Conservation (phyloP, 2,888 invertebrate genomes). For the Mongoloraphidia duomilia region DNA sequence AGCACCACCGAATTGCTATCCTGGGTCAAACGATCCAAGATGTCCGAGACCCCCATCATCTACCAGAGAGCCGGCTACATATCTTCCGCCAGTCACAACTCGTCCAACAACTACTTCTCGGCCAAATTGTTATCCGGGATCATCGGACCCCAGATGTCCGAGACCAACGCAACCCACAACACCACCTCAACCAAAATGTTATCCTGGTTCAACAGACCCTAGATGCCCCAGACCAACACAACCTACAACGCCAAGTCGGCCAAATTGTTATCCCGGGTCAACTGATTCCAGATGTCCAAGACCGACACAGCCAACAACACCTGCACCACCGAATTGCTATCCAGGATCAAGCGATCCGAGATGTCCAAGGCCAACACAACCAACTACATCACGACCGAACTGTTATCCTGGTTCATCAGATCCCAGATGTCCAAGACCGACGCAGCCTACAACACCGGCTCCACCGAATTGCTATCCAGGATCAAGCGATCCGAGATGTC, state of each 20-base stretch:
- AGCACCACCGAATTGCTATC: too few relatives aligned
- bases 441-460: conserved; percentile 10
- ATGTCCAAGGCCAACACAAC: conserved; percentile 13
- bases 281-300: conserved; percentile 17
- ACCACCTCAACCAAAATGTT: conserved; percentile 19
- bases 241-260: conserved; percentile 15
- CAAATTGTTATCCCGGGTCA: conserved; percentile 21
- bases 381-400: conserved; percentile 8
- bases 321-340: conserved; percentile 14
- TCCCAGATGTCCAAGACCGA: conserved; percentile 1
- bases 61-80: too few relatives aligned
- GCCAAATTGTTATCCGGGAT: conserved; percentile 24
- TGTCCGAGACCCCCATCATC: too few relatives aligned
- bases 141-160: conserved; percentile 23
- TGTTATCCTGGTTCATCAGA: conserved; percentile 14
- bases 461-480: conserved; percentile 17
- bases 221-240: conserved; percentile 19
- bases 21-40: too few relatives aligned
- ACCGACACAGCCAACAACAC: conserved; percentile 15
- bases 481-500: conserved; percentile 19
- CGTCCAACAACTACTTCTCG: conserved; percentile 15
- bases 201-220: conserved; percentile 20
- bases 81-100: conserved; percentile 8
- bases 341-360: conserved; percentile 21
- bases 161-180: conserved; percentile 17